Evolutionary conservation across 2,113 vertebrate genomes (phyloP).

Genomic region (Heliornis fulica): DNA sequence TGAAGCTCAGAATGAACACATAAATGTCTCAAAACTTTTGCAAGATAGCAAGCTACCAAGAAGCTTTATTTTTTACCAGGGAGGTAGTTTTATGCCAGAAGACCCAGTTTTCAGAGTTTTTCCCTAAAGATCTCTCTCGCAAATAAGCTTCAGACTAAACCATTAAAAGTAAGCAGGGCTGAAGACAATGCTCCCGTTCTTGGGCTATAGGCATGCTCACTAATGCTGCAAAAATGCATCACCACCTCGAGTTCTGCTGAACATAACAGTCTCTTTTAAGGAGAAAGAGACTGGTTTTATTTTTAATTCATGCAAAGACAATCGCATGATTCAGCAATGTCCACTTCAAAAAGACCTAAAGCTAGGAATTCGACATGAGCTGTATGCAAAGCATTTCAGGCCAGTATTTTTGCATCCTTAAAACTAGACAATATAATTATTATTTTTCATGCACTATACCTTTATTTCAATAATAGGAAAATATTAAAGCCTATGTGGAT

Average conservation of each 20-base stretch:
- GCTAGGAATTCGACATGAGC: not conserved
- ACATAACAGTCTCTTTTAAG: slow-evolving; percentile 7
- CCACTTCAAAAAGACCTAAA: not conserved
- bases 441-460: not conserved
- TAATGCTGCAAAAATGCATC: not conserved
- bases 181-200: slow-evolving; percentile 17
- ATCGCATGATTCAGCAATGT: not conserved
- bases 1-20: not conserved
- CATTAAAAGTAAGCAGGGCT: not conserved
- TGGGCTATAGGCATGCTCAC: not conserved
- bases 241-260: not conserved
- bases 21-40: not conserved
- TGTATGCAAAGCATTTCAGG: not conserved
- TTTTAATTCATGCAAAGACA: slow-evolving; percentile 2
- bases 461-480: not conserved
- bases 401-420: not conserved
- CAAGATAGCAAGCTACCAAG: not conserved
- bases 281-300: not conserved
- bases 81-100: not conserved
- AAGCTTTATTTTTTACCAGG: not conserved
- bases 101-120: not conserved
- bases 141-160: not conserved
- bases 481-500: not conserved
- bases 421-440: not conserved
- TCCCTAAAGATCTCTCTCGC: not conserved